Conservation (phyloP, 2,888 invertebrate genomes). For the Thecophora atra region DNA sequence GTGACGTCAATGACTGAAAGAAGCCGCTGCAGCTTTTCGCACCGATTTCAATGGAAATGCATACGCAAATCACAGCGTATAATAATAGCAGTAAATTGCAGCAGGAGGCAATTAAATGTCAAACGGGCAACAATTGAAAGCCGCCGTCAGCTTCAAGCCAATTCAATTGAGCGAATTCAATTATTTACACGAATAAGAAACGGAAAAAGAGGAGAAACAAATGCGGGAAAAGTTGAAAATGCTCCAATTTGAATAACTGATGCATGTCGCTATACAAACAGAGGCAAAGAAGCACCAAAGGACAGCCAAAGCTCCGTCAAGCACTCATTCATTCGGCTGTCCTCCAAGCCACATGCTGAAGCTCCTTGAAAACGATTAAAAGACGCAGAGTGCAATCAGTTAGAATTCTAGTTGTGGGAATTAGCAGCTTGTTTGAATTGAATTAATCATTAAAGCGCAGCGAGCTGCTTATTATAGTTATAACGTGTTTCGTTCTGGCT, state of each 20-base stretch:
- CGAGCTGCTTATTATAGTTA: constrained; percentile 19
- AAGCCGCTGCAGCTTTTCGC: constrained; percentile 25
- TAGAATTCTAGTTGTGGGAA: background rate
- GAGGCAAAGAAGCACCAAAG: background rate
- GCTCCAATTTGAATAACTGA: constrained; percentile 4
- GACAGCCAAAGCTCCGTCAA: no score
- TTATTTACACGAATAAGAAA: background rate
- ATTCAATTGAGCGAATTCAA: background rate
- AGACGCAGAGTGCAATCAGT: background rate
- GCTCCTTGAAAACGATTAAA: background rate
- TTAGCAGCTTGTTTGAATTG: constrained; percentile 1
- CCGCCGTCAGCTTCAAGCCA: background rate
- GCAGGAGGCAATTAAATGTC: constrained; percentile 8
- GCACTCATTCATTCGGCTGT: no score
- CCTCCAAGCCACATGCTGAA: background rate
- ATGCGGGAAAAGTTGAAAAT: background rate
- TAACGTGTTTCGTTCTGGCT: constrained; percentile 5
- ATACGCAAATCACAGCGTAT: background rate
- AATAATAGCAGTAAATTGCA: constrained; percentile 30
- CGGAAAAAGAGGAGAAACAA: background rate
- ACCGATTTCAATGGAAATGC: constrained; percentile 20
- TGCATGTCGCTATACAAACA: background rate
- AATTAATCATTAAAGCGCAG: constrained; percentile 17
- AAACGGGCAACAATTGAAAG: constrained; percentile 1
- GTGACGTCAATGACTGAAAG: background rate